Evolutionary conservation across 2,113 vertebrate genomes (phyloP).

Genomic region (Syngnathus scovelli): DNA sequence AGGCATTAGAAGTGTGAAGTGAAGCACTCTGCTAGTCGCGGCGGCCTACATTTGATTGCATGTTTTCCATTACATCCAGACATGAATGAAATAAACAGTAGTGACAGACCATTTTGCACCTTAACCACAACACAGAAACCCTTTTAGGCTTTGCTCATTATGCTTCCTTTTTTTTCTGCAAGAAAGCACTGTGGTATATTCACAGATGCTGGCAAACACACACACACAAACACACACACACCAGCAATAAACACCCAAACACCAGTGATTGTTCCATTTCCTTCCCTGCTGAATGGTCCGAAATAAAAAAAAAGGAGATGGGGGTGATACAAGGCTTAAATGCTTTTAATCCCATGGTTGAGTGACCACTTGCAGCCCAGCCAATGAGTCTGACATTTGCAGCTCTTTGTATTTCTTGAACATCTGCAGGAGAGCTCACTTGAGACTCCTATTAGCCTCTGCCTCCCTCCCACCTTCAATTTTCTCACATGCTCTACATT

Average conservation of each 20-base stretch:
- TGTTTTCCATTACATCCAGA: slow-evolving; percentile 62
- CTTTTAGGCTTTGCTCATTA: slow-evolving; percentile 69
- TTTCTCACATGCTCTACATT: slow-evolving; percentile 16
- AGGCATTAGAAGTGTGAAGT: slow-evolving; percentile 63
- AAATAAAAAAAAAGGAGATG: slow-evolving; percentile 15
- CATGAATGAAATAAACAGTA: slow-evolving; percentile 64
- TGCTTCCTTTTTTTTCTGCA: slow-evolving; percentile 50
- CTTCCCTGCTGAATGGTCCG: slow-evolving; percentile 48
- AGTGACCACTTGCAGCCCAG: slow-evolving; percentile 64
- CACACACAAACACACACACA: slow-evolving; percentile 34
- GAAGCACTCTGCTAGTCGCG: slow-evolving; percentile 56
- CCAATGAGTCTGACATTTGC: slow-evolving; percentile 50
- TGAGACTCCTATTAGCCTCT: not conserved
- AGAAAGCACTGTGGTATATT: slow-evolving; percentile 49
- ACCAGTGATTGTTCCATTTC: slow-evolving; percentile 41
- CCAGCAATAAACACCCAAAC: slow-evolving; percentile 33
- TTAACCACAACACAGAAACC: slow-evolving; percentile 68
- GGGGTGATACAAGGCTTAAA: slow-evolving; percentile 64
- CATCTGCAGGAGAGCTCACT: slow-evolving; percentile 34
- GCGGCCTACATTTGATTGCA: slow-evolving; percentile 66
- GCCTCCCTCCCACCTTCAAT: slow-evolving; percentile 1
- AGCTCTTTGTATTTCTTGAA: slow-evolving; percentile 49
- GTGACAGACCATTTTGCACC: slow-evolving; percentile 69
- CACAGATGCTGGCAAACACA: slow-evolving; percentile 46
- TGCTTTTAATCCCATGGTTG: slow-evolving; percentile 73